Evolutionary conservation across 1,140 invertebrate species (phyloP), one percentile per base, ranked within the genome.

Genomic region (Thaumetopoea pityocampa): DNA sequence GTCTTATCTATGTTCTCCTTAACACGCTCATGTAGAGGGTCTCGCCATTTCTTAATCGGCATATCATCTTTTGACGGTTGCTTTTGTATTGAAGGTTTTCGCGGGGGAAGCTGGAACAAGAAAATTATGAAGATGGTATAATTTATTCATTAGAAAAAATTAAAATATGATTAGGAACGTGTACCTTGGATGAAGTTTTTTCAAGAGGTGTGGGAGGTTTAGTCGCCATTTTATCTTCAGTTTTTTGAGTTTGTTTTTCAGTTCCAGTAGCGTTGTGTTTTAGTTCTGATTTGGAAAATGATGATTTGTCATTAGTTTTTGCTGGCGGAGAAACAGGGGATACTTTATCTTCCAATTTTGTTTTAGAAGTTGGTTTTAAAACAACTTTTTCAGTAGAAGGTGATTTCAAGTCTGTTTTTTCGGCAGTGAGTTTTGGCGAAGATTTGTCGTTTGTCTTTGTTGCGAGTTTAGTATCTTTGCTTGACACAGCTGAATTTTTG

Each of bases 1-100:
- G 83, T 86, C 45, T 85, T 85, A 51, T 85, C 81, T 28, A 86
- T 83, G 38, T 78, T 85, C 46, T 85, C 81, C 50, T 87, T 86
- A 4, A 85, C 81, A 15, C 81, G 67, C 37, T 86, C 83, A 32
- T 83, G 72, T 18, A 85, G 55, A 12, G 82, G 83, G 37, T 85
- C 85, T 20, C 82, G 74, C 81, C 84, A 86, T 64, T 85, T 86
- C 50, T 85, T 86, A n/a, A 72, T 58, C 22, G 52, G 62, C n/a
- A 77, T 63, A 24, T 85, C 81, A 35, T 85, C 82, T 55, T 83
- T 85, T 6, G 84, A 86, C 1, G 68, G 62, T 42, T 82, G 78
- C 42, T 85, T 83, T 52, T 73, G 72, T 28, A 85, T 44, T 5
- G 81, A 71, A 9, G 83, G 73, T 40, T 83, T 86, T 6, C 82